These are phyloP conservation scores for Oncopodura yosiiana DNA, from an alignment of 1,140 invertebrate genomes.

Conservation along the genomic window DNA sequence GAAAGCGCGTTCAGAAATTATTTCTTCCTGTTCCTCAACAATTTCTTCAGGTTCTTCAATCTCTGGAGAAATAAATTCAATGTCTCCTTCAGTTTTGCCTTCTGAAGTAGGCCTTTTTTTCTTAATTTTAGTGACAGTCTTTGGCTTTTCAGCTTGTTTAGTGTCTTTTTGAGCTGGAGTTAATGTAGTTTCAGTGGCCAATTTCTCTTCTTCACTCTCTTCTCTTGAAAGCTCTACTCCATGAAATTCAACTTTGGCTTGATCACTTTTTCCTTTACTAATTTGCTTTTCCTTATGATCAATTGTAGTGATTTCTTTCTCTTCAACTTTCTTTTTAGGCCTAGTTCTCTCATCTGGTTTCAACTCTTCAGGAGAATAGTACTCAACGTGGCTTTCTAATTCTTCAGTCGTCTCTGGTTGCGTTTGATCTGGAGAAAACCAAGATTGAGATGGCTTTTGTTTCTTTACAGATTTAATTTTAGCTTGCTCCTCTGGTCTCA, in stretches of 20 bases:
- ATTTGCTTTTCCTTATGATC: not conserved
- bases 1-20: no score
- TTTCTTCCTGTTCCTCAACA: no score
- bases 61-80: not conserved
- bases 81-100: not conserved
- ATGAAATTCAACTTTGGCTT: not conserved
- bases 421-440: no score
- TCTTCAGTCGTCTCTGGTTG: no score
- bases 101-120: not conserved
- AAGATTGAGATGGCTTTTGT: no score
- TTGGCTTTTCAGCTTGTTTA: conserved; percentile 19
- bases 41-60: no score
- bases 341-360: not conserved
- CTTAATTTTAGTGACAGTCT: not conserved
- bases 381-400: no score
- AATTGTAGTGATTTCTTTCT: not conserved
- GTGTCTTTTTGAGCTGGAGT: not conserved
- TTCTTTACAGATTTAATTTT: no score
- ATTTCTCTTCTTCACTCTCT: not conserved
- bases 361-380: not conserved
- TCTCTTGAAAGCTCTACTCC: not conserved
- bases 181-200: conserved; percentile 2
- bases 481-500: no score
- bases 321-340: not conserved
- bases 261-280: not conserved